phyloP scores from a whole-genome alignment of 92 coral and sea anemone genomes.

The Bergia puertoricense region DNA sequence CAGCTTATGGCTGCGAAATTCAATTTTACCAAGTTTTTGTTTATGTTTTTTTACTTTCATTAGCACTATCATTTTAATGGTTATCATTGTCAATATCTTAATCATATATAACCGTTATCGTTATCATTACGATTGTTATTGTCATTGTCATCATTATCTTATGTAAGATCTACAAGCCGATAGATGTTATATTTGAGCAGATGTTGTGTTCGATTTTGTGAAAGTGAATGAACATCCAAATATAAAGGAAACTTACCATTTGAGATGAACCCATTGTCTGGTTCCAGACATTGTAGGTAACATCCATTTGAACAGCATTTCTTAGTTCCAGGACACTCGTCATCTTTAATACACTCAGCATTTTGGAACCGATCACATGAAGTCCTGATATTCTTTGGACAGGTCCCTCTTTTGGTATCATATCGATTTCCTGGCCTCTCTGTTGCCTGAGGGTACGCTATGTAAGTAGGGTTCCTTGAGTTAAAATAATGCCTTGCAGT shows the following conservation, averaged over 20 bases:
- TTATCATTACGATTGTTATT: too few relatives aligned
- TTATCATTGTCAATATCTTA: too few relatives aligned
- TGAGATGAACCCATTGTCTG: slow-evolving; percentile 14
- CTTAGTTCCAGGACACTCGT: slow-evolving; percentile 59
- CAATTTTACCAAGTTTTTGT: too few relatives aligned
- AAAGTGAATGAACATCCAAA: background rate
- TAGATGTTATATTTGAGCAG: background rate
- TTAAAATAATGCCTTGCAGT: background rate
- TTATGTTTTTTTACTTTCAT: too few relatives aligned
- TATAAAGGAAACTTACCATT: background rate
- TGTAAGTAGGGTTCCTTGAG: background rate
- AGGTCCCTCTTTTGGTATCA: slow-evolving; percentile 28
- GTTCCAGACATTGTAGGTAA: slow-evolving; percentile 17
- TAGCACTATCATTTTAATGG: too few relatives aligned
- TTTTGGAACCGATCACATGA: slow-evolving; percentile 1
- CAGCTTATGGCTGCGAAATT: too few relatives aligned
- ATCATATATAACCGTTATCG: too few relatives aligned
- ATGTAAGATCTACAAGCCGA: background rate
- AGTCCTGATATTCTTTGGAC: background rate
- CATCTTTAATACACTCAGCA: slow-evolving; percentile 49
- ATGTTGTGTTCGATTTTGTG: background rate
- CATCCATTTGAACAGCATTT: slow-evolving; percentile 48
- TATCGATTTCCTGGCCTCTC: slow-evolving; percentile 32
- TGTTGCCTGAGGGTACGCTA: slow-evolving; percentile 25
- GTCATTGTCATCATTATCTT: too few relatives aligned